A percentile compares a stretch with the other conserved stretches of the same genome.
These are phyloP conservation scores for Dicyrtomina minuta DNA, from an alignment of 2,888 invertebrate species.

Conservation along the genomic window DNA sequence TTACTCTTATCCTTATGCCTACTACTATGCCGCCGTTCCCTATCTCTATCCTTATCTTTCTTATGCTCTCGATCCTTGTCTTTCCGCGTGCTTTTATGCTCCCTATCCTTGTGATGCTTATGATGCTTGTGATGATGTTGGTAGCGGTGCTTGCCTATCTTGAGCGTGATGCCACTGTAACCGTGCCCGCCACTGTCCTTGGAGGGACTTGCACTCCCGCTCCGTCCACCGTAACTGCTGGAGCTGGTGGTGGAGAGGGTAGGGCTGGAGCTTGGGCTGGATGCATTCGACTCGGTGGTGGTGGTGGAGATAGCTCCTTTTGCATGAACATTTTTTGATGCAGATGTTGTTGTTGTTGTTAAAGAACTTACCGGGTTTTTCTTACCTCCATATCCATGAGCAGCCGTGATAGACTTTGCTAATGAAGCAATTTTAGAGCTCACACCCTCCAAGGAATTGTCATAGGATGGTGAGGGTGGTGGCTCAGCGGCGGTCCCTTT, in stretches of 20 bases:
- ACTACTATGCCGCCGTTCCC: conserved; percentile 22
- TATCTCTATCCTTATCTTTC: conserved; percentile 29
- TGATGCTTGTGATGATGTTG: conserved; percentile 45
- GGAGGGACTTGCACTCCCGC: background rate
- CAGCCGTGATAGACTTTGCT: too few relatives aligned
- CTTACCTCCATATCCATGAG: background rate
- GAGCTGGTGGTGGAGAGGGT: background rate
- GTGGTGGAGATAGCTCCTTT: too few relatives aligned
- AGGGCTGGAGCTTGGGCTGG: background rate
- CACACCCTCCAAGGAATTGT: too few relatives aligned
- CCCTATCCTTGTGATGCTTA: conserved; percentile 40
- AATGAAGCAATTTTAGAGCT: too few relatives aligned
- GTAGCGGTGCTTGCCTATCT: background rate
- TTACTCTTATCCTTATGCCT: background rate
- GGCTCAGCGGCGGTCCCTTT: too few relatives aligned
- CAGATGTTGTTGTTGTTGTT: too few relatives aligned
- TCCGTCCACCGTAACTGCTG: background rate
- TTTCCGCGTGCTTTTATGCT: conserved; percentile 32
- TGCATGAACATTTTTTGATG: too few relatives aligned
- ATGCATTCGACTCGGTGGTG: background rate
- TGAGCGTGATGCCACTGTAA: background rate
- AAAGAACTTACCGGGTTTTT: background rate
- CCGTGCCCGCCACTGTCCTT: background rate
- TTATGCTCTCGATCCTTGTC: conserved; percentile 27
- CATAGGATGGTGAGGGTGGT: too few relatives aligned